Base-by-base conservation (phyloP, 2,113 vertebrate species). In the Symphodus melops region DNA sequence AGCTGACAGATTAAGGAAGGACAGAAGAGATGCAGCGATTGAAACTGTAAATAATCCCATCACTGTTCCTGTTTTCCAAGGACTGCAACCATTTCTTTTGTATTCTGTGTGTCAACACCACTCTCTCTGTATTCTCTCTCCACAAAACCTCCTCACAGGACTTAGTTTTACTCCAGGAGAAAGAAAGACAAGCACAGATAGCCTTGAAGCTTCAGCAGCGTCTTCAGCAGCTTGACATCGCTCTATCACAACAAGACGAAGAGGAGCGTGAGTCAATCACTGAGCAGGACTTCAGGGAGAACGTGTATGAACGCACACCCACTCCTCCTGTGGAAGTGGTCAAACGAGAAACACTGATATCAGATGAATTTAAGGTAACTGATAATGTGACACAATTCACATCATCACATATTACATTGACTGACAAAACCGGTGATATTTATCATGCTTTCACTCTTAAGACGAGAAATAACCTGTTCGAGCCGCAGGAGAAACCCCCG, bases 281-380 rank as follows among this genome's bases (percentile, higher is more conserved):
- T 0, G 94, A 95, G 46, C 86, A 90, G 0, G 93, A 95, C 64
- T 94, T 95, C 90, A 95, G 95, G 56, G 94, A 95, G 55, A 82
- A 86, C 59, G 80, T 93, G 23, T 94, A 95, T 37, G 90, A 93
- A 0, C 95, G 96, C 80, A 91, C 93, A 67, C 90, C 94, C 9
- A 72, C 63, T 17, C 57, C 52, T 36, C 51, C 92, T 46, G 86
- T 91, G 0, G 91, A 93, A 52, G 90, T 92, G 0, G 93, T 89
- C 21, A 85, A 93, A 2, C 86, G 89, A 68, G 91, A 95, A 70
- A 85, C 89, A 54, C 88, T 87, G 17, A 87, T 90, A 5, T 81
- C 94, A 10, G 59, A 77, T 1, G 68, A 80, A 44, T 89, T 91
- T 16, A 89, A 96, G 95, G 96, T 97, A 81, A 79, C 1, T 4